These are phyloP conservation scores for Acleris sparsana DNA, from an alignment of 2,888 invertebrate species.

Conservation along the genomic window DNA sequence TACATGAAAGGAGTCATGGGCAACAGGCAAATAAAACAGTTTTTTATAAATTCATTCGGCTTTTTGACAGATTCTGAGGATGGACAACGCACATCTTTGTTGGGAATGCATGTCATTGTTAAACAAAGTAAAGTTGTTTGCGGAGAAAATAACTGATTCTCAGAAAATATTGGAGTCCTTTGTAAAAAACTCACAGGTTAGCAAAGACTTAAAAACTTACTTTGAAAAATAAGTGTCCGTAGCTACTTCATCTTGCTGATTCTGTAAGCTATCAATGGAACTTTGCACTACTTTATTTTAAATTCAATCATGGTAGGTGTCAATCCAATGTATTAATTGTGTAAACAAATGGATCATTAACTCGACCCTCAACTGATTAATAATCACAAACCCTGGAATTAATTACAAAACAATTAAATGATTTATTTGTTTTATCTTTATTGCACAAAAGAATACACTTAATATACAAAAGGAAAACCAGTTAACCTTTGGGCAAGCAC, in stretches of 20 bases:
- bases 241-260: background rate
- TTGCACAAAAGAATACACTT: too few species aligned
- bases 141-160: conserved; percentile 12
- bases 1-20: too few species aligned
- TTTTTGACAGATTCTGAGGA: background rate
- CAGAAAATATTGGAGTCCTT: conserved; percentile 23
- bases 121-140: conserved; percentile 21
- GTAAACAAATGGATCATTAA: too few species aligned
- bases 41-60: background rate
- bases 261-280: background rate
- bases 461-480: too few species aligned
- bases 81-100: conserved; percentile 4
- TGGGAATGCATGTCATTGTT: conserved; percentile 29
- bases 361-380: too few species aligned
- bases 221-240: background rate
- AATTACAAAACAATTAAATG: too few species aligned
- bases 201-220: background rate
- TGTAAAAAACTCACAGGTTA: conserved; percentile 24
- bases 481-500: too few species aligned
- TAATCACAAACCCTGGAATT: too few species aligned
- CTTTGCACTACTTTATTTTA: too few species aligned
- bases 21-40: background rate
- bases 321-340: too few species aligned
- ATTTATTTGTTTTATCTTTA: too few species aligned
- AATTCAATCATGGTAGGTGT: too few species aligned